These are phyloP conservation scores for Propithecus coquereli DNA, from an alignment of 2,113 vertebrate species.

Conservation along the genomic window DNA sequence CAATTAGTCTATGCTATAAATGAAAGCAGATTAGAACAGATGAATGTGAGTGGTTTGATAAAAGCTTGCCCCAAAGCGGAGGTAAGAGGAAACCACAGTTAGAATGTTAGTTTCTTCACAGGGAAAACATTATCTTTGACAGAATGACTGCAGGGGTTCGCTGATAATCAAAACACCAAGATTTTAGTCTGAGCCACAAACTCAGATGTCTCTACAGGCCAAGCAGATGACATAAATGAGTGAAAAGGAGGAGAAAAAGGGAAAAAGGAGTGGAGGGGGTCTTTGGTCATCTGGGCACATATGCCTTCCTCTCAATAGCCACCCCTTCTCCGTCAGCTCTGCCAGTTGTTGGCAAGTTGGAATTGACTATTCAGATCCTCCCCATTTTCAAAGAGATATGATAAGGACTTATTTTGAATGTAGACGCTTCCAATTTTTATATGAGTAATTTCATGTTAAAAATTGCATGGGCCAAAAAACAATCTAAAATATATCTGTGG, in stretches of 20 bases:
- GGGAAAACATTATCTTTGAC: neutral
- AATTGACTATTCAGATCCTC: neutral
- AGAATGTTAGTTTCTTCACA: neutral
- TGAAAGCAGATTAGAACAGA: constrained; percentile 13
- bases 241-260: neutral
- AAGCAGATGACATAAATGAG: neutral
- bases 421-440: neutral
- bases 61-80: neutral
- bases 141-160: neutral
- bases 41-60: neutral
- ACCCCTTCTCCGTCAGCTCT: neutral
- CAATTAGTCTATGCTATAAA: neutral
- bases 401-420: neutral
- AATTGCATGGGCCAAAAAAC: neutral
- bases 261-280: too few species aligned
- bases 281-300: neutral
- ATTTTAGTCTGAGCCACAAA: neutral
- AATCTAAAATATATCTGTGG: neutral
- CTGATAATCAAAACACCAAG: neutral
- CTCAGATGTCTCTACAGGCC: neutral
- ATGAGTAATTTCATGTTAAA: neutral
- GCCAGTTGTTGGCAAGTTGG: neutral
- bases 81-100: neutral
- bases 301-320: too few species aligned
- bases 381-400: neutral